Evolutionary conservation across 2,797 vertebrate genomes (phyloP).

Genomic region (Balearica regulorum): DNA sequence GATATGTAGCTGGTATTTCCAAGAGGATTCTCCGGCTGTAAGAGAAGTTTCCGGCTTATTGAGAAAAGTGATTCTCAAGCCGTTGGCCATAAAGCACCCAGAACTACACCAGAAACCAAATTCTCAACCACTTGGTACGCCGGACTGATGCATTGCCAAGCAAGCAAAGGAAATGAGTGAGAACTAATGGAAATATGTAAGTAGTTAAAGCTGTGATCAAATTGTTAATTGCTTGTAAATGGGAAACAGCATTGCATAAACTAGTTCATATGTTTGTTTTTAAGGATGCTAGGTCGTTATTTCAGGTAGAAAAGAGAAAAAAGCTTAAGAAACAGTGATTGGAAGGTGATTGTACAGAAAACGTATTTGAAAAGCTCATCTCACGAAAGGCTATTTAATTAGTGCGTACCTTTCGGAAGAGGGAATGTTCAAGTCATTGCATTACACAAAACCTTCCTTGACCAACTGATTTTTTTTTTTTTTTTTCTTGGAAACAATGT

Average conservation of each 20-base stretch:
- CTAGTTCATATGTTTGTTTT: background rate
- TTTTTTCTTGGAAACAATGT: too few species aligned
- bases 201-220: background rate
- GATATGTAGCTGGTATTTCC: background rate
- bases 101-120: fast-evolving
- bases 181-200: background rate
- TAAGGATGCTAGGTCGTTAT: background rate
- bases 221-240: background rate
- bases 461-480: background rate
- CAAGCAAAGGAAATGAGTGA: background rate
- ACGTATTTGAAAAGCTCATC: fast-evolving
- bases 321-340: background rate
- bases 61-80: background rate
- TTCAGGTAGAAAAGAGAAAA: background rate
- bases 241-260: background rate
- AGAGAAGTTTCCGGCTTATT: background rate
- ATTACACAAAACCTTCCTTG: background rate
- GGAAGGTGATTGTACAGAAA: background rate
- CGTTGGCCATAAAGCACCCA: background rate
- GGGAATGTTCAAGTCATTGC: background rate
- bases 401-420: background rate
- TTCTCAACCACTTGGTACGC: background rate
- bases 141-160: background rate
- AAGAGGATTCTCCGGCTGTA: background rate
- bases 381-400: too few species aligned